These are phyloP conservation scores for Chromobotia macracanthus DNA, from an alignment of 2,797 vertebrate species.

Conservation along the genomic window DNA sequence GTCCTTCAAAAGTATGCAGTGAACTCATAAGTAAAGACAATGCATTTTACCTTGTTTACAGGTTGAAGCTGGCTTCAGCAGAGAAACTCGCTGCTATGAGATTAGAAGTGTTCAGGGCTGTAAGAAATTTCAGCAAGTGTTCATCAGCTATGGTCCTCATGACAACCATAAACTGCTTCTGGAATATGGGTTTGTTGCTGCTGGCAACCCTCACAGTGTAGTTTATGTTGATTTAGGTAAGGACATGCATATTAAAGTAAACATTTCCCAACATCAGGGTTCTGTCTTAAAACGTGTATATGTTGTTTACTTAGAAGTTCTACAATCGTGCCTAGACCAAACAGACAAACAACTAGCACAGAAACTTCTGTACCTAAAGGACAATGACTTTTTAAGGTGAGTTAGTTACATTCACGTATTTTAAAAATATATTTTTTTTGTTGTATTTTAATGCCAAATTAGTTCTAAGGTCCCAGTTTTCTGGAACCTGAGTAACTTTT, in stretches of 20 bases:
- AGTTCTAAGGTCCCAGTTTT: no score
- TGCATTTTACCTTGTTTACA: conserved; percentile 60
- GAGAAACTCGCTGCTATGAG: conserved; percentile 82
- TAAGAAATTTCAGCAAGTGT: conserved; percentile 78
- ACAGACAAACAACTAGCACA: conserved; percentile 80
- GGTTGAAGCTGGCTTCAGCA: conserved; percentile 87
- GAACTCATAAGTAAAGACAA: not conserved
- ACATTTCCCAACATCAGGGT: not conserved
- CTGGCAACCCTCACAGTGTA: conserved; percentile 84
- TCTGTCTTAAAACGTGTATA: not conserved
- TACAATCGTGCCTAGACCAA: conserved; percentile 74
- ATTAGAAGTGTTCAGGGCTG: conserved; percentile 75
- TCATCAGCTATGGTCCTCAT: conserved; percentile 92
- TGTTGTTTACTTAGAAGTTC: conserved; percentile 66
- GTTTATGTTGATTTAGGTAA: conserved; percentile 86
- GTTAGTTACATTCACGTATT: conserved; percentile 55
- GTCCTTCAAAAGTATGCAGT: not conserved
- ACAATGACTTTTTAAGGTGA: conserved; percentile 82
- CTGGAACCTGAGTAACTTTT: no score
- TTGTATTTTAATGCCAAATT: not conserved
- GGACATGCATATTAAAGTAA: not conserved
- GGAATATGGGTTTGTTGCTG: conserved; percentile 89
- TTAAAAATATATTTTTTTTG: not conserved
- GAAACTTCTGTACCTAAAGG: conserved; percentile 86
- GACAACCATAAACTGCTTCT: conserved; percentile 89